phyloP scores from a whole-genome alignment of 2,797 vertebrate genomes.

The Schizopygopsis pylzovi region DNA sequence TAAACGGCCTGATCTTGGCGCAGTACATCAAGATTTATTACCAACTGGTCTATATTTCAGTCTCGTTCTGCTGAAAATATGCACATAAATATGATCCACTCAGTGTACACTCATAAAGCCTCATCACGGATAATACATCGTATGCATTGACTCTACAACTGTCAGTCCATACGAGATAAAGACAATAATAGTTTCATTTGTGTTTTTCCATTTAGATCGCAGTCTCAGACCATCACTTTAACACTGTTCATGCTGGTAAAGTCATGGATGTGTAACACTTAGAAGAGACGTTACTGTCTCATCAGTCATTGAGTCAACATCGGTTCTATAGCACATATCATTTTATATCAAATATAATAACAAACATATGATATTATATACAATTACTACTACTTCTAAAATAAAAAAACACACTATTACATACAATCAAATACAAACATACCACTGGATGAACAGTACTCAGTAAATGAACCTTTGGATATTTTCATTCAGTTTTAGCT shows the following conservation, averaged over 20 bases:
- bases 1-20: constrained; percentile 3
- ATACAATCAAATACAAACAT: neutral
- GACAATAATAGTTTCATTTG: no score
- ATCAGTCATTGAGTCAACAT: neutral
- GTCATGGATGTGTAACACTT: neutral
- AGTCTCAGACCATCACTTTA: no score
- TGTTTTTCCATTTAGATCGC: neutral
- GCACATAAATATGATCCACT: neutral
- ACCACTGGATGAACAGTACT: neutral
- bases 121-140: neutral
- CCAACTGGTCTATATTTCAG: neutral
- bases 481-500: neutral
- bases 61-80: neutral
- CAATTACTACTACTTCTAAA: neutral
- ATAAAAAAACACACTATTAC: neutral
- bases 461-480: neutral
- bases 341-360: neutral
- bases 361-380: neutral
- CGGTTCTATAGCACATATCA: neutral
- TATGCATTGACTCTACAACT: neutral
- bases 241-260: neutral
- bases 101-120: neutral
- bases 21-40: neutral
- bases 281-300: neutral
- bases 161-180: neutral